Conservation (phyloP, 2,888 invertebrate species). For the Atrina japonica region DNA sequence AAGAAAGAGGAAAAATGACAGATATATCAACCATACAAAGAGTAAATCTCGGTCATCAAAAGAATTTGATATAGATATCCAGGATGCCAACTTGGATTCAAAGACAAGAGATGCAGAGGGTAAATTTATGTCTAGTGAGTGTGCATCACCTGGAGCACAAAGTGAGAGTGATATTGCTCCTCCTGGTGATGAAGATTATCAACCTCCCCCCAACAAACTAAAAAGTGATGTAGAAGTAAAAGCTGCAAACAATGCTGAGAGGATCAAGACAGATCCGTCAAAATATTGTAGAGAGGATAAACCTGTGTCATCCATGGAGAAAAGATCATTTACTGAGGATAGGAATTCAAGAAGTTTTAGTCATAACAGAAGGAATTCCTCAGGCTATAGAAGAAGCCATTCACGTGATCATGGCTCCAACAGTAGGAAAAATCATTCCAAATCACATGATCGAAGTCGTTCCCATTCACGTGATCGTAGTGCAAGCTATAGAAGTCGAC, state of each 20-base stretch:
- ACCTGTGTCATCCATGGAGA: too few relatives aligned
- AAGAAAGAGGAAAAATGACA: too few relatives aligned
- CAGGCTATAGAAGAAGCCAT: too few relatives aligned
- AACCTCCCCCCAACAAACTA: not conserved
- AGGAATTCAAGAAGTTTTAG: too few relatives aligned
- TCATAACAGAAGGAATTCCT: too few relatives aligned
- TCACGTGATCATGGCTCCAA: constrained; percentile 1
- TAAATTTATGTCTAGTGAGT: constrained; percentile 18
- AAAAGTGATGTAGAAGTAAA: not conserved
- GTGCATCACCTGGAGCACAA: constrained; percentile 7
- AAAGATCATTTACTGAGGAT: too few relatives aligned
- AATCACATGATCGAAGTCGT: not conserved
- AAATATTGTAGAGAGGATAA: too few relatives aligned
- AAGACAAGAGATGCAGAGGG: constrained; percentile 5
- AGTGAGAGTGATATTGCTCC: constrained; percentile 20
- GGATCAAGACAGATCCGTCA: too few relatives aligned
- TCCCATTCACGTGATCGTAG: constrained; percentile 6
- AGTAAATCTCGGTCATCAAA: too few relatives aligned
- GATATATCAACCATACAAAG: too few relatives aligned
- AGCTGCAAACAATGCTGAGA: not conserved
- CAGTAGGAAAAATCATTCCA: not conserved
- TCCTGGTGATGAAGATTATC: constrained; percentile 22
- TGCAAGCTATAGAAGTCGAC: not conserved
- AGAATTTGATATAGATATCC: not conserved
- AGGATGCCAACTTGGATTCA: not conserved